Evolutionary conservation across 2,888 invertebrate genomes (phyloP), one percentile per base, ranked within the genome.

Genomic region (Heteromurus nitidus): DNA sequence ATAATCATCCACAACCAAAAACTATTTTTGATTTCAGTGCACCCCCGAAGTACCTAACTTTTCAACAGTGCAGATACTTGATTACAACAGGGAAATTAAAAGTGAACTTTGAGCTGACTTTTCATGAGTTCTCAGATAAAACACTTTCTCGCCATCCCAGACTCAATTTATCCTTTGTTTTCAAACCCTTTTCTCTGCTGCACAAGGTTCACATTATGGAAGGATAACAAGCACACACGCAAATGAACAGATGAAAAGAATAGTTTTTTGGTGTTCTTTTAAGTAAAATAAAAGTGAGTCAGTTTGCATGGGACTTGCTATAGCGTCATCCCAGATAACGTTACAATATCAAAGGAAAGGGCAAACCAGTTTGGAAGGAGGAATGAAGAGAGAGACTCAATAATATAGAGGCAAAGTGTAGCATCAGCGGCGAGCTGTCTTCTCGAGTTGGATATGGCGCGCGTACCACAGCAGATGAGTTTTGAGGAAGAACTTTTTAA

Each of bases 401-500:
- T n/a, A n/a, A n/a, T 47, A 3, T 47, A 36, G 36, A 50, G 20
- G 20, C 20, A 26, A 26, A 55, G 26, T 55, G 55, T 55, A 55
- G 26, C 55, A 55, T 16, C 47, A n/a, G 47, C 47, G 47, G 53
- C 22, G 53, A 3, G 18, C 20, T 53, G 44, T 7, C 47, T 47
- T 26, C 26, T 2, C 16, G 24, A 26, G 67, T 44, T 28, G 67
- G 24, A 67, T 36, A 20, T 24, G 28, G 13, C 18, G n/a, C 36
- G 22, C 22, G n/a, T n/a, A n/a, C n/a, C n/a, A n/a, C 69, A 24
- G 47, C 72, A 62, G 72, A 72, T 72, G 72, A 72, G 70, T 70
- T 50, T 50, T 55, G 26, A 70, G 44, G 47, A 44, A 44, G 44
- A 72, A 72, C 72, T 72, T 72, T 85, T 86, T 85, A 84, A 83